Evolutionary conservation across 2,797 vertebrate species (phyloP), one percentile per base, ranked within the genome.

Genomic region (Megalops cyprinoides): DNA sequence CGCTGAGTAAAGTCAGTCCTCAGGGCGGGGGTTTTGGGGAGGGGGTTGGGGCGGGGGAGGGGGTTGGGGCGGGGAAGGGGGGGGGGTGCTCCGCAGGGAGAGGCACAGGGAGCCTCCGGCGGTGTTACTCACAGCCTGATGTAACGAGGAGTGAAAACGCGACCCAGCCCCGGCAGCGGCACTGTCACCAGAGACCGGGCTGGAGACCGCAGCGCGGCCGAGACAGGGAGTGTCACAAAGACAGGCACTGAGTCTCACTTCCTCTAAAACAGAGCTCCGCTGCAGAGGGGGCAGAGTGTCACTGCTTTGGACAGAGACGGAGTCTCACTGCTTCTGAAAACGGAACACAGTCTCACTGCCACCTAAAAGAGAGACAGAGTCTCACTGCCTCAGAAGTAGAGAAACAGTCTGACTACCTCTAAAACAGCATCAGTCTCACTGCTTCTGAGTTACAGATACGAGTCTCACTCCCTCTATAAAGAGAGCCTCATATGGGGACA

Each of bases 121-220:
- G 44, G 67, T 1, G 23, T 71, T 71, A 42, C 67, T 42, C 67
- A 44, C 67, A 14, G 44, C 25, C 25, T 74, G 73, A 74, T 49
- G 73, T 74, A 74, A 74, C 73, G 39, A 1, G 46, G 73, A 49
- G 44, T 74, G 73, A 74, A 74, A 74, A 74, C 73, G 28, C 46
- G 18, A 6, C 10, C 46, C 46, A 28, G 14, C 46, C 42, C 46
- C 37, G 25, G 71, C n/a, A 4, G 42, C 71, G 28, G 69, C 44
- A 15, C 71, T 74, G 71, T 46, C 71, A 74, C 6, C 67, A 42
- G 39, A 73, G 69, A n/a, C 37, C 69, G 46, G 69, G 42, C 34
- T 42, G 67, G 34, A 28, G 69, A 44, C 9, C 31, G 25, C 37
- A 44, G 15, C 20, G 39, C 14, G 6, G 20, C n/a, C 4, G 3